A percentile compares a stretch with the other conserved stretches of the same genome.
phyloP scores from a whole-genome alignment of 2,888 invertebrate genomes.

The Itoplectis maculator region DNA sequence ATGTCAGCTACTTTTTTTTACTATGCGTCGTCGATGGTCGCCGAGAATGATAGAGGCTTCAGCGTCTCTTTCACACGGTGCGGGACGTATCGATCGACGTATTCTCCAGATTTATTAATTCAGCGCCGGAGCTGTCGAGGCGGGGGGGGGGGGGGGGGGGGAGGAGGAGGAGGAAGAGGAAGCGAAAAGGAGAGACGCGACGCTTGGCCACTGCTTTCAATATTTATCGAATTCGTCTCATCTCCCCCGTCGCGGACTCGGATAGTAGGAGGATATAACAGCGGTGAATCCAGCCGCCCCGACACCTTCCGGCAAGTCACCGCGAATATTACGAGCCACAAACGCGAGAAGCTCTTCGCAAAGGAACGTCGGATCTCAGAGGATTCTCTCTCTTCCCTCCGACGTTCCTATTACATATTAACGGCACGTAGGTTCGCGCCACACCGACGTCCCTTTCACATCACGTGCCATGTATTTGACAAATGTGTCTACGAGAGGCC shows the following conservation, averaged over 20 bases:
- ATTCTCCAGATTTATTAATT: slow-evolving; percentile 51
- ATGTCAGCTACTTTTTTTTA: too few relatives aligned
- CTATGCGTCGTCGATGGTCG: neutral
- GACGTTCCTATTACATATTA: slow-evolving; percentile 20
- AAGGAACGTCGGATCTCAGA: slow-evolving; percentile 35
- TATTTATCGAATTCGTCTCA: slow-evolving; percentile 52
- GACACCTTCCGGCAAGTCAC: slow-evolving; percentile 30
- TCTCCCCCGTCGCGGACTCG: slow-evolving; percentile 13
- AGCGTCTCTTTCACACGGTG: slow-evolving; percentile 4
- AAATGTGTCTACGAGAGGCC: neutral
- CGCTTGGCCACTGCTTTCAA: slow-evolving; percentile 49
- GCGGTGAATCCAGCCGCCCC: neutral
- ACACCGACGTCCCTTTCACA: neutral
- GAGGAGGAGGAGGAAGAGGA: neutral
- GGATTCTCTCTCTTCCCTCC: slow-evolving; percentile 3
- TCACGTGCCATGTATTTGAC: neutral
- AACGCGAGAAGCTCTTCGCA: neutral
- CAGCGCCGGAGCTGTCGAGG: slow-evolving; percentile 12
- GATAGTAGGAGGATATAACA: neutral
- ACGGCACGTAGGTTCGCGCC: neutral
- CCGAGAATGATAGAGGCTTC: neutral
- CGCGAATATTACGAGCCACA: neutral
- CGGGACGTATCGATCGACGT: slow-evolving; percentile 33
- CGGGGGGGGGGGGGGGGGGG: too few relatives aligned
- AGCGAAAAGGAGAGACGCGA: slow-evolving; percentile 1